Percentiles rank a stretch among this genome's conserved stretches.
phyloP scores from a whole-genome alignment of 2,888 invertebrate species.

The Drosophila conformis region DNA sequence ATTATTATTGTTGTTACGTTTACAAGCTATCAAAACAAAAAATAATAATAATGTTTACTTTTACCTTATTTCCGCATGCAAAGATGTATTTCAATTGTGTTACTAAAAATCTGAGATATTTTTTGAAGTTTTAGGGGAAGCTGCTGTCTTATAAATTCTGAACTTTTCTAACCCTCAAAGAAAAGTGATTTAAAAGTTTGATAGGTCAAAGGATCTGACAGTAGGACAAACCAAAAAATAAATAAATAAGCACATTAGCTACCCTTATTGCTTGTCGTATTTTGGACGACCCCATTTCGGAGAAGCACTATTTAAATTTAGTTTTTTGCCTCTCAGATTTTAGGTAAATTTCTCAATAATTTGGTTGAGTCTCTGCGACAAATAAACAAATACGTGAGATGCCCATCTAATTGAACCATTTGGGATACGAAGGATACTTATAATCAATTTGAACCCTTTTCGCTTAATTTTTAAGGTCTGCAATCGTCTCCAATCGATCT shows the following conservation, averaged over 20 bases:
- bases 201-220: background rate
- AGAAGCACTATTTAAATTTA: conserved; percentile 1
- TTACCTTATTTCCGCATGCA: background rate
- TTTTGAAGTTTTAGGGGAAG: background rate
- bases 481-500: conserved; percentile 69
- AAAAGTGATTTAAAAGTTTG: background rate
- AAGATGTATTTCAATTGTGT: background rate
- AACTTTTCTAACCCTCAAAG: background rate
- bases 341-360: conserved; percentile 8
- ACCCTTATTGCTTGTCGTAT: background rate
- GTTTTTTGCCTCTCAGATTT: conserved; percentile 13
- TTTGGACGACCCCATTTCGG: conserved; percentile 1
- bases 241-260: background rate
- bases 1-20: background rate
- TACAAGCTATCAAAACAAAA: background rate
- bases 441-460: conserved; percentile 64
- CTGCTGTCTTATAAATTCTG: background rate
- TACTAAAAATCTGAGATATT: background rate
- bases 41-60: background rate
- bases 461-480: conserved; percentile 53
- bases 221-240: background rate
- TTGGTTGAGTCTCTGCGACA: background rate
- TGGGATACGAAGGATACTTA: conserved; percentile 23
- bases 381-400: conserved; percentile 12
- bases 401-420: conserved; percentile 27